Conservation (phyloP, 2,888 invertebrate species). For the Pyrocoelia pectoralis region DNA sequence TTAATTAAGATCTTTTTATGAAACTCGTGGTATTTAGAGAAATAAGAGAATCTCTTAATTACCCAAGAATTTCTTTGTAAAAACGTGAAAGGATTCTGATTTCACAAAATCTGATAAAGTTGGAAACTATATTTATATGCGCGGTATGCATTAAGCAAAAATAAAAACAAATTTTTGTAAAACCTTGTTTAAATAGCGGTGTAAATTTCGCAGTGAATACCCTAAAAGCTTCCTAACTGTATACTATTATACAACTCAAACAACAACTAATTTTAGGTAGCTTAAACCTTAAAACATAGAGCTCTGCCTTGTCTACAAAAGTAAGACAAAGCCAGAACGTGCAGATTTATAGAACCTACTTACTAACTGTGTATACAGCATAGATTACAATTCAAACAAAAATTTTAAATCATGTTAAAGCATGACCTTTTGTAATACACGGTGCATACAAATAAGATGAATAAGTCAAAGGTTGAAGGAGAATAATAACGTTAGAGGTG, state of each 20-base stretch:
- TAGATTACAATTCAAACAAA: not conserved
- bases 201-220: not conserved
- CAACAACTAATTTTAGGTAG: constrained; percentile 5
- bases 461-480: constrained; percentile 26
- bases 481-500: constrained; percentile 40
- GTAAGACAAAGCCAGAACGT: not conserved
- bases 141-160: no score
- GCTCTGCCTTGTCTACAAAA: not conserved
- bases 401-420: constrained; percentile 4
- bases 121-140: no score
- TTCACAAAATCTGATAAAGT: no score
- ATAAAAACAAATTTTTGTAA: not conserved
- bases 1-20: no score
- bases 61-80: no score
- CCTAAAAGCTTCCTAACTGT: not conserved
- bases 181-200: not conserved
- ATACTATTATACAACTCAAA: constrained; percentile 1
- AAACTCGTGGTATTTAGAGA: no score
- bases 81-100: no score
- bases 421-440: not conserved
- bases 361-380: not conserved
- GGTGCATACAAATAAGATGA: constrained; percentile 21
- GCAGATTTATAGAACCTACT: not conserved
- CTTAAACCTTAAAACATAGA: not conserved
- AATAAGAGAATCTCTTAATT: no score